Evolutionary conservation across 2,113 vertebrate genomes (phyloP), one percentile per base, ranked within the genome.

Genomic region (Sinocyclocheilus rhinocerous): DNA sequence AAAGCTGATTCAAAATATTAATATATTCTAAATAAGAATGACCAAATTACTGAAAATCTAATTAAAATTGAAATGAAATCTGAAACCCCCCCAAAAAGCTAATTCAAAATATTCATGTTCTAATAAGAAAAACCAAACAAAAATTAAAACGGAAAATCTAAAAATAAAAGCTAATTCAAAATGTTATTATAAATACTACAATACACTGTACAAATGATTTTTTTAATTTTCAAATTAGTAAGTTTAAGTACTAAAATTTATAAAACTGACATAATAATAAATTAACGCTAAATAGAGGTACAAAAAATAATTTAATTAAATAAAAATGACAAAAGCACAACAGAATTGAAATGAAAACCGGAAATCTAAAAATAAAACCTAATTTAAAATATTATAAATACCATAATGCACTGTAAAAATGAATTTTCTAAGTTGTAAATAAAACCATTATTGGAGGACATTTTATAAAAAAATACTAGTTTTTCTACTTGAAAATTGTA

Each of bases 71-170:
- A 57, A 57, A 55, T 6, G 52, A 55, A 55, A 55, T 18, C 1
- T 18, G 50, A 16, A 16, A 55, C 9, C 42, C 3, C 42, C 42
- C 42, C 4, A 55, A 57, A 57, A 55, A 22, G 55, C 55, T 22
- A 8, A 57, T 20, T 22, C 1, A 22, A 59, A 59, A 59, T 22
- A 22, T 55, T 20, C 55, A 4, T 16, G 50, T 52, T 52, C 2
- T 59, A 59, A 22, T 11, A 63, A 63, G 11, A 26, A 26, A n/a
- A 63, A 26, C 12, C 10, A 1, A 63, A 12, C 10, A 1, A 75
- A 63, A 73, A 86, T 29, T 22, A 59, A 48, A 36, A 39, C 72
- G 39, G 81, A 76, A 55, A 88, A n/a, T 61, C 2, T 26, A 13
- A 63, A 26, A 12, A 63, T 12, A 4, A 63, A 63, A 63, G 10